A percentile compares a stretch with the other conserved stretches of the same genome.
phyloP scores from a whole-genome alignment of 1,140 invertebrate species.

The Gryllus bimaculatus region DNA sequence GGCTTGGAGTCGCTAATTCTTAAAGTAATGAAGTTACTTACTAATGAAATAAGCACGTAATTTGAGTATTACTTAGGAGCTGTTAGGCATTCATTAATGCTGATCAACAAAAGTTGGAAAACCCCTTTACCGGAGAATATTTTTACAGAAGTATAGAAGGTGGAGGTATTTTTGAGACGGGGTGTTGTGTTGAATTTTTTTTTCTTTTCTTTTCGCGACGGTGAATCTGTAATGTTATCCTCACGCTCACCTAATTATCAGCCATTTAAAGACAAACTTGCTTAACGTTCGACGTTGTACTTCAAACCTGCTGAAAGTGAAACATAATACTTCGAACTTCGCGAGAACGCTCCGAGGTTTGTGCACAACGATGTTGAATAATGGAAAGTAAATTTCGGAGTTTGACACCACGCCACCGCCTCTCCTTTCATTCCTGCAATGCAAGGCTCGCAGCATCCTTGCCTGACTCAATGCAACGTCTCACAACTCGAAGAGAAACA shows the following conservation, averaged over 20 bases:
- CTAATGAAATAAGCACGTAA: slow-evolving; percentile 5
- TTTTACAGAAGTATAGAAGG: neutral
- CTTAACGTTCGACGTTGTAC: neutral
- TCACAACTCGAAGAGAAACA: neutral
- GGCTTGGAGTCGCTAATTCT: neutral
- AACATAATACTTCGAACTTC: neutral
- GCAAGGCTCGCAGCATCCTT: neutral
- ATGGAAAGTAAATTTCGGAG: slow-evolving; percentile 4
- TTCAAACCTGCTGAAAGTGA: neutral
- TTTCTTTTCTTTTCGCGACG: neutral
- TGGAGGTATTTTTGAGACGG: neutral
- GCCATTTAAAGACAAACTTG: neutral
- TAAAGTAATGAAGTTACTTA: neutral
- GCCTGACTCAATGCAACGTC: neutral
- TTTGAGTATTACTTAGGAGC: slow-evolving; percentile 1
- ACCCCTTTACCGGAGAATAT: neutral
- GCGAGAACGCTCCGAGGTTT: neutral
- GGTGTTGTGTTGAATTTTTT: neutral
- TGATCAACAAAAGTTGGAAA: neutral
- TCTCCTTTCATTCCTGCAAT: neutral
- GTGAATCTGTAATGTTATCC: neutral
- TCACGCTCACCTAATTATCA: neutral
- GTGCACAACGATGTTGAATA: neutral
- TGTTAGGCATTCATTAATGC: neutral
- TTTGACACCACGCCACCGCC: neutral